phyloP scores from a whole-genome alignment of 2,888 invertebrate species.

The Deilephila porcellus region DNA sequence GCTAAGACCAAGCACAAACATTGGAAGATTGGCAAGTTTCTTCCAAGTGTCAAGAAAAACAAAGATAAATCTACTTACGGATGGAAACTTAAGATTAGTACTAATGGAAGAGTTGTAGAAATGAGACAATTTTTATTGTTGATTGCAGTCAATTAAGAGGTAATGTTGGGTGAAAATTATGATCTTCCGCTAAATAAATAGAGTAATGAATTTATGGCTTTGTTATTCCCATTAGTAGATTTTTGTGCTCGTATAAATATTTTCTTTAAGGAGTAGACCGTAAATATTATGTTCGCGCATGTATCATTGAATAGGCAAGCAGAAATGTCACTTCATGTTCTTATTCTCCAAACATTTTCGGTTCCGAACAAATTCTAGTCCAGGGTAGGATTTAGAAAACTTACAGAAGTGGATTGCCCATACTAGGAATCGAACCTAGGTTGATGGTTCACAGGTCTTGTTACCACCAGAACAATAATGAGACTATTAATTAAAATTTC shows the following conservation, averaged over 20 bases:
- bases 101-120: slow-evolving; percentile 38
- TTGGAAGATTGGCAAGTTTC: slow-evolving; percentile 73
- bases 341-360: no score
- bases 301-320: no score
- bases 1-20: slow-evolving; percentile 75
- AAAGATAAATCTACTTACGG: slow-evolving; percentile 77
- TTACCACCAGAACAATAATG: no score
- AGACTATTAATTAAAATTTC: no score
- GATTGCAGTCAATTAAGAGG: slow-evolving; percentile 61
- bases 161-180: slow-evolving; percentile 48
- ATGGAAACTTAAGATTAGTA: slow-evolving; percentile 63
- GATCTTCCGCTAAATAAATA: slow-evolving; percentile 17
- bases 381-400: no score
- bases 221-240: slow-evolving; percentile 30
- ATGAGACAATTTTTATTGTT: slow-evolving; percentile 47
- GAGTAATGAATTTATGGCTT: background rate
- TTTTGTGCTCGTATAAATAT: background rate
- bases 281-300: no score
- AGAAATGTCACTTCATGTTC: no score
- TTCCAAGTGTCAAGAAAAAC: slow-evolving; percentile 68
- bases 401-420: no score
- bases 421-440: no score
- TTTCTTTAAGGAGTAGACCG: no score
- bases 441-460: no score
- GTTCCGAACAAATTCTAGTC: no score